Evolutionary conservation across 2,113 vertebrate species (phyloP).

Genomic region (Anser brachyrhynchus): DNA sequence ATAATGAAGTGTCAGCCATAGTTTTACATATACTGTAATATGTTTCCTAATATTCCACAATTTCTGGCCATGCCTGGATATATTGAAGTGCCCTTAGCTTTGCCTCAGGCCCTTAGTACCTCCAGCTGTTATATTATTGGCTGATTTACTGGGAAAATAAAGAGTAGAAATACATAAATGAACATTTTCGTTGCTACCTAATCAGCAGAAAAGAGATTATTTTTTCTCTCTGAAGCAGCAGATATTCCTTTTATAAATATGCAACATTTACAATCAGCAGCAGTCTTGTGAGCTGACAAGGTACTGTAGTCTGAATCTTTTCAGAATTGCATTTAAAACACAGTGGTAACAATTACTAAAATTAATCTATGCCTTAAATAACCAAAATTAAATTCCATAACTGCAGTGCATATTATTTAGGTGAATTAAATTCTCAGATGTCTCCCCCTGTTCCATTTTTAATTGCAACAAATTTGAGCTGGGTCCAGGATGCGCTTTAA

Average conservation of each 20-base stretch:
- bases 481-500: not conserved
- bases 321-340: slow-evolving; percentile 65
- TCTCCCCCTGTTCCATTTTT: slow-evolving; percentile 67
- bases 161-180: slow-evolving; percentile 73
- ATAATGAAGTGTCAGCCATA: slow-evolving; percentile 37
- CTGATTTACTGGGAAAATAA: slow-evolving; percentile 75
- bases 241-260: slow-evolving; percentile 37
- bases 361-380: slow-evolving; percentile 73
- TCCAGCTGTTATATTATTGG: slow-evolving; percentile 78
- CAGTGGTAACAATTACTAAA: slow-evolving; percentile 73
- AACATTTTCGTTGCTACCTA: slow-evolving; percentile 75
- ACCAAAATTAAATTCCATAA: slow-evolving; percentile 77
- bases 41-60: slow-evolving; percentile 38
- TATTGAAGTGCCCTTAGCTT: slow-evolving; percentile 74
- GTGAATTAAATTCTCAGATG: slow-evolving; percentile 68
- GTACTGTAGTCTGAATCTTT: slow-evolving; percentile 31
- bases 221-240: slow-evolving; percentile 44
- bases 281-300: slow-evolving; percentile 49
- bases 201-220: slow-evolving; percentile 72
- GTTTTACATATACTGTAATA: slow-evolving; percentile 53
- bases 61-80: slow-evolving; percentile 46
- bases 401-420: slow-evolving; percentile 64
- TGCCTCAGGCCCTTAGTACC: slow-evolving; percentile 74
- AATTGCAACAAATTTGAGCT: slow-evolving; percentile 70
- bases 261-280: slow-evolving; percentile 16